phyloP scores from a whole-genome alignment of 30 jellyfish, hydroid and myxozoan species.

The Turritopsis dohrnii region DNA sequence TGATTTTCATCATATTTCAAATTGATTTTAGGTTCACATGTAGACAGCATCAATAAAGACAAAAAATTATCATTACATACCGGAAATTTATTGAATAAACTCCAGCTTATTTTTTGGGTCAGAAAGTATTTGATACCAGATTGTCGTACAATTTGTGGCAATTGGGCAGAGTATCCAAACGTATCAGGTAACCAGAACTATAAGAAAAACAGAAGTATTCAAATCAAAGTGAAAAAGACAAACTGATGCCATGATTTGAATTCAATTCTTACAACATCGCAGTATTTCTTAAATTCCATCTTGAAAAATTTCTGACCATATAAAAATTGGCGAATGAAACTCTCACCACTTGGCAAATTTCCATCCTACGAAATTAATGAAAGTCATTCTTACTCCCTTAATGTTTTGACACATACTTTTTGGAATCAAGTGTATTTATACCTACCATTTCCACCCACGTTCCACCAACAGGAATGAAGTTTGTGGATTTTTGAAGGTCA shows the following conservation, averaged over 20 bases:
- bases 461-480: conserved; percentile 84
- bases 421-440: not conserved
- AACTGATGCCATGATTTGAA: not conserved
- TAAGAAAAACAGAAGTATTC: not conserved
- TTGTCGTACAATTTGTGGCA: conserved; percentile 65
- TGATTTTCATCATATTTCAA: no score
- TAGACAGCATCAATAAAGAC: no score
- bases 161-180: conserved; percentile 88
- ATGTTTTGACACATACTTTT: not conserved
- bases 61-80: conserved; percentile 27
- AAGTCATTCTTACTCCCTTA: not conserved
- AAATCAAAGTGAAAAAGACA: no score
- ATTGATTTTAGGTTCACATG: no score
- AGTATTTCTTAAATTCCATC: conserved; percentile 51
- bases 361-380: conserved; percentile 65
- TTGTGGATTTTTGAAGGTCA: conserved; percentile 45
- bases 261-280: conserved; percentile 62
- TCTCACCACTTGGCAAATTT: conserved; percentile 85
- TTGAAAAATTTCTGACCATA: conserved; percentile 80
- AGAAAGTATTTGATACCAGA: conserved; percentile 79
- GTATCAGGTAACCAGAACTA: conserved; percentile 97
- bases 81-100: conserved; percentile 73
- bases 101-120: conserved; percentile 91
- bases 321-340: conserved; percentile 79
- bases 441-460: conserved; percentile 96